Evolutionary conservation across 2,888 invertebrate genomes (phyloP), one percentile per base, ranked within the genome.

Genomic region (Holacanthella duospinosa): DNA sequence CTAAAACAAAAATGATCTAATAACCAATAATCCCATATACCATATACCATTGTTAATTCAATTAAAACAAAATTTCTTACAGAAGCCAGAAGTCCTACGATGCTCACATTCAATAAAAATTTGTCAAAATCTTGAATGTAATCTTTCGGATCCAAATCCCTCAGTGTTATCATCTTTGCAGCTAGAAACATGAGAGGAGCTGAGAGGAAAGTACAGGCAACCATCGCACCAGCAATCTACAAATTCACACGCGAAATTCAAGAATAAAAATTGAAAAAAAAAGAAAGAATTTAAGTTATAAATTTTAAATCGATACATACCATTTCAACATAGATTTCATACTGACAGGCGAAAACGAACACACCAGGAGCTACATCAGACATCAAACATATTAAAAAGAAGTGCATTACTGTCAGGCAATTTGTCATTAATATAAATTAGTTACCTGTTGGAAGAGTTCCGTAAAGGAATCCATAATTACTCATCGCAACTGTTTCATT

Each of bases 101-200:
- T 85, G 70, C 92, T 89, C 56, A 93, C 82, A 74, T 93, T 89
- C 72, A 92, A 86, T 1, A 89, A 86, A 74, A 92, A 93, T 43
- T 81, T 79, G 75, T 86, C 85, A 61, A 94, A 77, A 72, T 92
- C 85, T 28, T 82, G 83, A 1, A 87, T 83, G 75, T 88, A 93
- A 74, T 90, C 87, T 28, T 81, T 76, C 0, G 87, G 86, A 69
- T 80, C 80, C 58, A 84, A 77, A 58, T 87, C 86, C 19, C 66
- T 64, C 56, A 89, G 78, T 0, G 89, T 86, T 71, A 94, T 89
- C 84, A 95, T 87, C 81, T 92, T 89, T 1, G 94, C 93, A 0
- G 95, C 94, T 64, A 94, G 84, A 76, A 93, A 94, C 89, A 95
- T 94, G 73, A 95, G 81, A 0, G 95, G 95, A 0, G 92, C 95